These are phyloP conservation scores for Oophaga sylvatica DNA, from an alignment of 2,797 vertebrate genomes.

Conservation along the genomic window DNA sequence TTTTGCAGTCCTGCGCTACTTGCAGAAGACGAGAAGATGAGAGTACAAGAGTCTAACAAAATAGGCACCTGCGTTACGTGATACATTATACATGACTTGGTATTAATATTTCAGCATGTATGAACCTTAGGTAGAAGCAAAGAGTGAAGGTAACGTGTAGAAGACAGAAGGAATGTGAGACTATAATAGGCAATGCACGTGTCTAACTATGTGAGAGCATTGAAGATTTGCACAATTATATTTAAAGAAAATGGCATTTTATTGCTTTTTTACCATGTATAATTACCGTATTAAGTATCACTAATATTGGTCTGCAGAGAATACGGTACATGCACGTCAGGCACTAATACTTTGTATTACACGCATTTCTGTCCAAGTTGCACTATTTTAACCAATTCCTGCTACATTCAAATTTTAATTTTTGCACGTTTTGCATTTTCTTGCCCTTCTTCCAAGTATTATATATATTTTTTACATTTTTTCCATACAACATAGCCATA, in stretches of 20 bases:
- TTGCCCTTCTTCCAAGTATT: no score
- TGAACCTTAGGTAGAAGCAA: slow-evolving; percentile 7
- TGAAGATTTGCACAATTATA: neutral
- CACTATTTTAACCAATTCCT: neutral
- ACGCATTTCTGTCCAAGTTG: neutral
- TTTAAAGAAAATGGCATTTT: no score
- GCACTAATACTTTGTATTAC: neutral
- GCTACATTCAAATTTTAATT: no score
- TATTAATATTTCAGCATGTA: slow-evolving; percentile 24
- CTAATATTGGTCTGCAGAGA: neutral
- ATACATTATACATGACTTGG: slow-evolving; percentile 18
- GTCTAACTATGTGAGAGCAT: neutral
- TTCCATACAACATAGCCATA: no score
- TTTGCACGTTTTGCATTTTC: no score
- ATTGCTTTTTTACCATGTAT: no score
- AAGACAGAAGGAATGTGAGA: neutral
- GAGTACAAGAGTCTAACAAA: neutral
- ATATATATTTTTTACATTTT: no score
- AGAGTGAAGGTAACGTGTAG: neutral
- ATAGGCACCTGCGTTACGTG: slow-evolving; percentile 4
- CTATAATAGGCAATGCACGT: neutral
- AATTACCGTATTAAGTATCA: no score
- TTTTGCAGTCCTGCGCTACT: neutral
- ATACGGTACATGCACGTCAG: neutral
- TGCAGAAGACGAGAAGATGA: neutral